These are phyloP conservation scores for Tenodera sinensis DNA, from an alignment of 2,888 invertebrate genomes.

Conservation along the genomic window DNA sequence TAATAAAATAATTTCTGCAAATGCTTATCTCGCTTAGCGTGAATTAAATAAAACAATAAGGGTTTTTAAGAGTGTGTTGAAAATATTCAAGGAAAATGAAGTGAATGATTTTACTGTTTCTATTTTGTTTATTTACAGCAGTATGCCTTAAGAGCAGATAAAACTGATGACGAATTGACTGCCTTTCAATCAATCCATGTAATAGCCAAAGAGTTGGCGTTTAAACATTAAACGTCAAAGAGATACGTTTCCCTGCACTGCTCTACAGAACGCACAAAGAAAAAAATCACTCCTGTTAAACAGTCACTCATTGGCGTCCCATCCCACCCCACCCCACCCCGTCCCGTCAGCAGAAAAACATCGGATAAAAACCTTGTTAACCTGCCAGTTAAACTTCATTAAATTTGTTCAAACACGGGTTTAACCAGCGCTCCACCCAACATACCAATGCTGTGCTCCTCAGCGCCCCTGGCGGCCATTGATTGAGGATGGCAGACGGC, in stretches of 20 bases:
- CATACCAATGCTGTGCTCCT: slow-evolving; percentile 25
- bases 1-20: too few species aligned
- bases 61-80: too few species aligned
- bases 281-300: background rate
- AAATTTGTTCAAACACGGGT: slow-evolving; percentile 29
- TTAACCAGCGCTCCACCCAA: slow-evolving; percentile 24
- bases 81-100: too few species aligned
- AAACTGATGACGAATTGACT: background rate
- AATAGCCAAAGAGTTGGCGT: background rate
- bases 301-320: background rate
- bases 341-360: slow-evolving; percentile 4
- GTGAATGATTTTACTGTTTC: too few species aligned
- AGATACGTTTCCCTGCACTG: background rate
- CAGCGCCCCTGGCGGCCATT: background rate
- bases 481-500: background rate
- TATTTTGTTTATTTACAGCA: too few species aligned
- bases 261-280: background rate
- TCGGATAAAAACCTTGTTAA: slow-evolving; percentile 30
- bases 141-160: too few species aligned
- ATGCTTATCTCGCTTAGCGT: too few species aligned
- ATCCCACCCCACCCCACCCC: too few species aligned
- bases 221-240: background rate
- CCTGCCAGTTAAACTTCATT: slow-evolving; percentile 26
- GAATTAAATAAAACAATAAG: too few species aligned
- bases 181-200: background rate